Evolutionary conservation across 2,113 vertebrate genomes (phyloP), one percentile per base, ranked within the genome.

Genomic region (Athene noctua): DNA sequence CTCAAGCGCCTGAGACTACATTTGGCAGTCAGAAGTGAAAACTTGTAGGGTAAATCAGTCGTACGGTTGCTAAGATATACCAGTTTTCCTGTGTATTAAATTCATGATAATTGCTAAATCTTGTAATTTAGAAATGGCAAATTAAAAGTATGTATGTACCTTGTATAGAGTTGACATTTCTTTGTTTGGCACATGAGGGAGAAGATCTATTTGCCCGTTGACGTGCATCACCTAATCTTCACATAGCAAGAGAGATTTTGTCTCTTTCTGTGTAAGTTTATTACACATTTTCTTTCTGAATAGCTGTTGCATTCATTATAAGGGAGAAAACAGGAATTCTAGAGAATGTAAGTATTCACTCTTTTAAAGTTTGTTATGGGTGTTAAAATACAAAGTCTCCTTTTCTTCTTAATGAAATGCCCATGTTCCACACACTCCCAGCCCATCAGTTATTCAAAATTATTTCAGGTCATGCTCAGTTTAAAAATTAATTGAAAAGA

Each of bases 401-500:
- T 81, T 88, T 88, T 4, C 46, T 95, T 93, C 57, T 70, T 88
- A 85, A 90, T 68, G 72, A 96, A 88, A 92, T 77, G 13, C 13
- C 62, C 30, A 27, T 86, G 52, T 94, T 93, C 17, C 38, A 85
- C 51, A 49, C 12, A 20, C 22, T 49, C 17, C 25, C 17, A 54
- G 36, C 13, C 27, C 19, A 82, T 92, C 52, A 86, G 51, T 94
- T 92, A 95, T 91, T 91, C 38, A 57, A 89, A 81, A 88, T 80
- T 5, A 78, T 90, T 97, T 68, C 91, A 95, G 73, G 80, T 87
- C 85, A 94, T 0, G 5, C 44, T 65, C 68, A 62, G 70, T 92
- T 97, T 89, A 92, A 95, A 96, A 96, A 97, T 86, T 96, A 97
- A 96, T 92, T 88, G 61, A 87, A 88, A 88, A 95, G 20, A 87